Conservation (phyloP, 2,113 vertebrate genomes). For the Xyrauchen texanus region DNA sequence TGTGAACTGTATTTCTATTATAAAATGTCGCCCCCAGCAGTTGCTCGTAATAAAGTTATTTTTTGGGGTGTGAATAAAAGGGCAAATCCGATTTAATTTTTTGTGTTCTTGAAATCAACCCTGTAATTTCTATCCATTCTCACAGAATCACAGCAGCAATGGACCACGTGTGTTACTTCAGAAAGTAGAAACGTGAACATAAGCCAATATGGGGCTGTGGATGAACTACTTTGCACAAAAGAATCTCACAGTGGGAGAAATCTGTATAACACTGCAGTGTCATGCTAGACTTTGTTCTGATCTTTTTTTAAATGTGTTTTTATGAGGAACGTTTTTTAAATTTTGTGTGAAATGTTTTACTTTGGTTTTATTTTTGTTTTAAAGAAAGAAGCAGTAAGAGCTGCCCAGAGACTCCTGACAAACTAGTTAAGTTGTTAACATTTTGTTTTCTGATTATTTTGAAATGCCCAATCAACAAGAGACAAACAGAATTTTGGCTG, state of each 20-base stretch:
- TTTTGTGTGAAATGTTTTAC: conserved; percentile 27
- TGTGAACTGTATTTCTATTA: not conserved
- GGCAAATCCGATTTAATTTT: too few relatives aligned
- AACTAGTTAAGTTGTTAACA: not conserved
- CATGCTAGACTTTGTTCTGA: conserved; percentile 17
- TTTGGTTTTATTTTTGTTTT: not conserved
- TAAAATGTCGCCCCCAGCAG: not conserved
- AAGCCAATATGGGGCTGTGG: not conserved
- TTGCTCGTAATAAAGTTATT: not conserved
- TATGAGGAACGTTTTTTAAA: conserved; percentile 3
- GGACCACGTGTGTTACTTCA: conserved; percentile 63
- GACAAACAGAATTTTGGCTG: too few relatives aligned
- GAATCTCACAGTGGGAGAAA: conserved; percentile 55
- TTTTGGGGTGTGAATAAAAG: not conserved
- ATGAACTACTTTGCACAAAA: conserved; percentile 59
- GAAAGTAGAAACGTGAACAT: conserved; percentile 43
- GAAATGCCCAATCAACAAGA: too few relatives aligned
- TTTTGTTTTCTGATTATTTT: not conserved
- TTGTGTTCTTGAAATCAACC: not conserved
- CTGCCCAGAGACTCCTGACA: not conserved
- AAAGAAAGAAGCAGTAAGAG: not conserved
- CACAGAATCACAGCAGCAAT: conserved; percentile 70
- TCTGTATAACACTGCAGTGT: conserved; percentile 31
- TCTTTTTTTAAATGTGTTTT: conserved; percentile 20
- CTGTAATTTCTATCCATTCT: not conserved